These are phyloP conservation scores for Theonella swinhoei DNA, from an alignment of 37 sponge, comb jelly and placozoan species.

Conservation along the genomic window DNA sequence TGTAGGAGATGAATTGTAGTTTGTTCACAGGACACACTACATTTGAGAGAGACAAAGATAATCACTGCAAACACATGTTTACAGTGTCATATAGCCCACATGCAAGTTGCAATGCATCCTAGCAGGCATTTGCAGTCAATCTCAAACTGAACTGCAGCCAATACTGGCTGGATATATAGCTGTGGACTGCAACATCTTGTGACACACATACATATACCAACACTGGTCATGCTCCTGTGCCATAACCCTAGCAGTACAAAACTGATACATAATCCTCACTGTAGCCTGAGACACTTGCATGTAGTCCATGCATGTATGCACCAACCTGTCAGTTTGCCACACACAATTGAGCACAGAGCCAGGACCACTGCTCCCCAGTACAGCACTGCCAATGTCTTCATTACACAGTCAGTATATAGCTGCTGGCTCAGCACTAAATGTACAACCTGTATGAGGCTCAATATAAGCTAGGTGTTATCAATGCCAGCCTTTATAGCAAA, in stretches of 20 bases:
- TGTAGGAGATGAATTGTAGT: conserved; percentile 1
- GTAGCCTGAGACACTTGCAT: too few relatives aligned
- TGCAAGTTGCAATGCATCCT: too few relatives aligned
- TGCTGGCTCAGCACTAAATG: too few relatives aligned
- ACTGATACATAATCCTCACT: too few relatives aligned
- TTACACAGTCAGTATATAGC: too few relatives aligned
- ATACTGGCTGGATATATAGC: not conserved
- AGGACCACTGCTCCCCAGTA: not conserved
- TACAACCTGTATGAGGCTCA: too few relatives aligned
- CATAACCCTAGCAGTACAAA: not conserved
- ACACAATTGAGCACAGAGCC: not conserved
- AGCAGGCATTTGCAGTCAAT: too few relatives aligned
- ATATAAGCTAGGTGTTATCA: too few relatives aligned
- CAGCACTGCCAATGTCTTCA: not conserved
- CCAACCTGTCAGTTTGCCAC: not conserved
- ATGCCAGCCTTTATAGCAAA: too few relatives aligned
- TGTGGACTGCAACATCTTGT: not conserved
- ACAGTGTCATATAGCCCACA: not conserved
- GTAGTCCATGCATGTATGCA: not conserved
- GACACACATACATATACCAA: not conserved
- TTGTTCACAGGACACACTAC: conserved; percentile 42
- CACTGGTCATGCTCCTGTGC: not conserved
- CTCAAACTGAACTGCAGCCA: not conserved
- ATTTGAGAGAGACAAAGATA: not conserved
- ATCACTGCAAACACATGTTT: not conserved